These are phyloP conservation scores for Timema cristinae DNA, from an alignment of 2,888 invertebrate species.

Conservation along the genomic window DNA sequence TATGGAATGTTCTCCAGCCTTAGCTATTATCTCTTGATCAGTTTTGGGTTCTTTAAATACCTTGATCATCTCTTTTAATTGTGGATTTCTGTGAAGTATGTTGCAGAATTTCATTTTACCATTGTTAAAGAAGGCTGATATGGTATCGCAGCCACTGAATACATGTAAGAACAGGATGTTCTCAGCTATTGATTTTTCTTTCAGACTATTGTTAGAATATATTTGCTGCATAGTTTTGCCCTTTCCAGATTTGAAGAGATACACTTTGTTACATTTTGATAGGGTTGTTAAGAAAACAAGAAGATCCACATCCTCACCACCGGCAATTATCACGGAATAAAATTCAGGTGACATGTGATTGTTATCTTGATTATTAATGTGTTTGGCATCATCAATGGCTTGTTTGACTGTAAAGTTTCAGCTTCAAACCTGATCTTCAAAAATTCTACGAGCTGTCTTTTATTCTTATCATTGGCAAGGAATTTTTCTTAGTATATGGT, in stretches of 20 bases:
- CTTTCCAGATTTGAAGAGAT: neutral
- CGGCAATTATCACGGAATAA: neutral
- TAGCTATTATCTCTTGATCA: neutral
- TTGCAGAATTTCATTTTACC: neutral
- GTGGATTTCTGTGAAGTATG: neutral
- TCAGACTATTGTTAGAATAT: slow-evolving; percentile 9
- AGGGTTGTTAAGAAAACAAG: neutral
- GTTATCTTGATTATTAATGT: neutral
- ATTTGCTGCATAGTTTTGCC: neutral
- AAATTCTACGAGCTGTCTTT: neutral
- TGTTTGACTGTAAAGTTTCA: neutral
- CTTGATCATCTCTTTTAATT: slow-evolving; percentile 1
- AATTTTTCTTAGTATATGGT: neutral
- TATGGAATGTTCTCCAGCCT: slow-evolving; percentile 1
- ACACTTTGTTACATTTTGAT: neutral
- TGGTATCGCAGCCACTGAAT: neutral
- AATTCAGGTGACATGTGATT: neutral
- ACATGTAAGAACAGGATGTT: neutral
- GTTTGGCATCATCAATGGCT: neutral
- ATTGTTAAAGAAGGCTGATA: neutral
- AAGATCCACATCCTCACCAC: neutral
- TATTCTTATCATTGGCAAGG: neutral
- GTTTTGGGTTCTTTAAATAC: neutral
- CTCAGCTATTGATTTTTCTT: neutral
- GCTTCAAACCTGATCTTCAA: neutral